A percentile compares a stretch with the other conserved stretches of the same genome.
Conservation (phyloP, 2,888 invertebrate species). For the Dolichomitus sp. region DNA sequence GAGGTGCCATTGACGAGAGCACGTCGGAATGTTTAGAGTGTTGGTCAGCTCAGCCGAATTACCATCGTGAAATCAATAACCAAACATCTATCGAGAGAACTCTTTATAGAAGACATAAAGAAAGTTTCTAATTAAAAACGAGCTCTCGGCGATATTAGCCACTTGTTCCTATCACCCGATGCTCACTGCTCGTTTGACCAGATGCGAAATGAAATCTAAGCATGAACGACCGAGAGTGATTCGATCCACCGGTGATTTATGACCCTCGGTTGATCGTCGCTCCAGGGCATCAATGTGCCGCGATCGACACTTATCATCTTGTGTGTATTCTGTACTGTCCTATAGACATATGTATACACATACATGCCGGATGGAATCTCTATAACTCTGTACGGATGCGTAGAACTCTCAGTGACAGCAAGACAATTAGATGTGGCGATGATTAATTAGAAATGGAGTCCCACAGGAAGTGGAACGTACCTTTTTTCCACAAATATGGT, state of each 20-base stretch:
- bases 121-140: slow-evolving; percentile 53
- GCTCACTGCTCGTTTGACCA: not conserved
- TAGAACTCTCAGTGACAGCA: not conserved
- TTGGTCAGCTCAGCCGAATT: slow-evolving; percentile 18
- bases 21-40: slow-evolving; percentile 33
- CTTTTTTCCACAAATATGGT: not conserved
- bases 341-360: not conserved
- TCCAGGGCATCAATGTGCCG: slow-evolving; percentile 63
- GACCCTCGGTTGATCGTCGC: slow-evolving; percentile 58
- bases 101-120: slow-evolving; percentile 7
- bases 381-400: not conserved
- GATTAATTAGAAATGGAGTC: not conserved
- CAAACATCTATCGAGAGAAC: slow-evolving; percentile 19
- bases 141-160: slow-evolving; percentile 9
- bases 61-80: slow-evolving; percentile 43
- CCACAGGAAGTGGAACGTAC: not conserved
- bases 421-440: slow-evolving; percentile 5
- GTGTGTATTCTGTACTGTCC: slow-evolving; percentile 17
- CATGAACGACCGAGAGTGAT: slow-evolving; percentile 53
- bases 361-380: not conserved
- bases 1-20: slow-evolving; percentile 23
- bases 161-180: slow-evolving; percentile 16
- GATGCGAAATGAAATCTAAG: slow-evolving; percentile 54
- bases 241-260: slow-evolving; percentile 61
- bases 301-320: slow-evolving; percentile 58